Base-by-base conservation (phyloP, 1,140 invertebrate species). In the Drosophila repleta region DNA sequence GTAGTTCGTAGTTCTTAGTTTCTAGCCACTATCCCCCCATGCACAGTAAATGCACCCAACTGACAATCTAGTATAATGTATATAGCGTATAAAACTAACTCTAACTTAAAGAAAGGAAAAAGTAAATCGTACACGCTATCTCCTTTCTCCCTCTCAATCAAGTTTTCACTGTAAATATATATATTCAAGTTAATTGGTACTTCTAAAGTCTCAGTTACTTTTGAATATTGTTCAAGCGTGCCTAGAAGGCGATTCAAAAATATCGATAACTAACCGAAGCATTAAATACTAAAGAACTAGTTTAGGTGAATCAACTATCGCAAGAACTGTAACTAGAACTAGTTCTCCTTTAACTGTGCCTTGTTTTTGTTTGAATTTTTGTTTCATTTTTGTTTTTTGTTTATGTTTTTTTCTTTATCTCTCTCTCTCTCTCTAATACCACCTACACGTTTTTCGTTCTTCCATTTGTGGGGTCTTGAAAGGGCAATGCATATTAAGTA, bases 311-410 rank as follows among this genome's bases (percentile, higher is more conserved):
- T 35, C 32, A 13, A 35, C 10, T 35, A 35, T 13, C 32, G 32
- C n/a, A 17, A n/a, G 5, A 41, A 41, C n/a, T 41, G 1, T n/a
- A 41, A 17, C 39, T 17, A 6, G n/a, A 41, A 41, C 39, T 41
- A 41, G 39, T 17, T 41, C 39, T 17, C n/a, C 4, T 35, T 35
- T 35, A 1, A 35, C 32, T 11, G 11, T 10, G 17, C 6, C 15
- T 3, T 41, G 39, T 41, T 41, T 17, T 15, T 15, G 39, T 41
- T 41, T 35, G 32, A 35, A 41, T 8, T 26, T 26, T 26, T n/a
- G 24, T 37, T 26, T 43, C 21, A 56, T 41, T 20, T 43, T 57
- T 26, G 37, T 56, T 56, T 17, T 56, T 56, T 56, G 53, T 57
- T 35, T 39, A 49, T 43, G 55, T 57, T 48, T 52, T 21, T 15